phyloP scores from a whole-genome alignment of 2,888 invertebrate genomes.

The Ochropleura leucogaster region DNA sequence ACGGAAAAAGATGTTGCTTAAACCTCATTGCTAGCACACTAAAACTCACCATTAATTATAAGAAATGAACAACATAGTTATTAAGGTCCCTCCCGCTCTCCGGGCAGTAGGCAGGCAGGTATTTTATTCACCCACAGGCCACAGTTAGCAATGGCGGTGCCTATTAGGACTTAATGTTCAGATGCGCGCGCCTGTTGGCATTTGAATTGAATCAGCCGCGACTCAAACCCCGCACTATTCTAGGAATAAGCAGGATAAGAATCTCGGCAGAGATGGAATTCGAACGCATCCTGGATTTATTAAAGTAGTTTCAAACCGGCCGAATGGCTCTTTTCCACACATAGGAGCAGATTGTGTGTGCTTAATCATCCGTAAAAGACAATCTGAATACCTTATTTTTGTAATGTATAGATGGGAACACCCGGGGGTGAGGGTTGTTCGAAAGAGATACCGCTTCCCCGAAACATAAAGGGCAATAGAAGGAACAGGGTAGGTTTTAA shows the following conservation, averaged over 20 bases:
- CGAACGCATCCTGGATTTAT: not conserved
- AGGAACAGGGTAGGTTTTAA: too few species aligned
- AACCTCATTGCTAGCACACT: not conserved
- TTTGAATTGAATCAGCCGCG: conserved; percentile 17
- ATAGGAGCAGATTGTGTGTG: not conserved
- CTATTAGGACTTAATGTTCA: not conserved
- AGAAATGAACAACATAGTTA: conserved; percentile 2
- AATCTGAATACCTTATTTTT: not conserved
- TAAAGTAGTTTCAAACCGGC: not conserved
- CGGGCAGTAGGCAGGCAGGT: not conserved
- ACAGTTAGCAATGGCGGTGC: conserved; percentile 4
- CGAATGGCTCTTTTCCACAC: not conserved
- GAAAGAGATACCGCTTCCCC: too few species aligned
- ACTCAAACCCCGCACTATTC: conserved; percentile 23
- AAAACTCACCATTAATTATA: not conserved
- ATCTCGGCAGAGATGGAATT: conserved; percentile 10
- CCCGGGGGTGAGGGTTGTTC: too few species aligned
- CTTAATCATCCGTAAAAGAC: not conserved
- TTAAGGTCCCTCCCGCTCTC: not conserved
- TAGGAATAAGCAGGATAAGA: conserved; percentile 20
- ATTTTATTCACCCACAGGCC: not conserved
- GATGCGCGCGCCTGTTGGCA: not conserved
- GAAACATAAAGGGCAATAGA: too few species aligned
- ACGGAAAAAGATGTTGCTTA: not conserved
- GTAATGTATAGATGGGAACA: not conserved